phyloP scores from a whole-genome alignment of 2,888 invertebrate genomes.

The Drosophila prolongata region DNA sequence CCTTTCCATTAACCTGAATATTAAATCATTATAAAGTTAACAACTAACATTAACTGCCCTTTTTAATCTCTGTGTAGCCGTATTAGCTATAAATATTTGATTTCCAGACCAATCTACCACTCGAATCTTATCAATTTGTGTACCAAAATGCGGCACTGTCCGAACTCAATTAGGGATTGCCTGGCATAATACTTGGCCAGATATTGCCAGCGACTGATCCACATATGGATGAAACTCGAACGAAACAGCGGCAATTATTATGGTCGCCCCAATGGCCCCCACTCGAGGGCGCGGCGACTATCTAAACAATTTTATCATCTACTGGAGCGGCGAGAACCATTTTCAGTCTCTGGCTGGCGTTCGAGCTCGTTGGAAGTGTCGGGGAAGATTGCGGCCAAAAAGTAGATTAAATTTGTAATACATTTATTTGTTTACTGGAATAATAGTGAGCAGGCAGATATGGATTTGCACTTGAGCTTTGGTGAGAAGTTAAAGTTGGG shows the following conservation, averaged over 20 bases:
- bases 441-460: slow-evolving; percentile 1
- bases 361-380: slow-evolving; percentile 60
- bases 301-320: slow-evolving; percentile 49
- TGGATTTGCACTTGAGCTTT: slow-evolving; percentile 39
- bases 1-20: not conserved
- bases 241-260: slow-evolving; percentile 23
- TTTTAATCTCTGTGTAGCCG: slow-evolving; percentile 26
- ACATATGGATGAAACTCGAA: slow-evolving; percentile 24
- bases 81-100: slow-evolving; percentile 34
- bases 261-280: slow-evolving; percentile 23
- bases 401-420: slow-evolving; percentile 12
- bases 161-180: slow-evolving; percentile 39
- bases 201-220: slow-evolving; percentile 28
- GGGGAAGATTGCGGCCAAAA: slow-evolving; percentile 14
- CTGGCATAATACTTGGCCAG: not conserved
- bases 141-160: slow-evolving; percentile 10
- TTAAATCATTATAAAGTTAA: no score
- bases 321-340: slow-evolving; percentile 35
- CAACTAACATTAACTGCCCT: not conserved
- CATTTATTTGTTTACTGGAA: not conserved
- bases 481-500: slow-evolving; percentile 33
- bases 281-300: slow-evolving; percentile 33
- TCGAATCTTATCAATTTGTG: slow-evolving; percentile 21
- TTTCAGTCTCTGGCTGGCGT: slow-evolving; percentile 56
- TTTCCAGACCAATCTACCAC: slow-evolving; percentile 13